Evolutionary conservation across 2,888 invertebrate genomes (phyloP), one percentile per base, ranked within the genome.

Genomic region (Sericinus montela): DNA sequence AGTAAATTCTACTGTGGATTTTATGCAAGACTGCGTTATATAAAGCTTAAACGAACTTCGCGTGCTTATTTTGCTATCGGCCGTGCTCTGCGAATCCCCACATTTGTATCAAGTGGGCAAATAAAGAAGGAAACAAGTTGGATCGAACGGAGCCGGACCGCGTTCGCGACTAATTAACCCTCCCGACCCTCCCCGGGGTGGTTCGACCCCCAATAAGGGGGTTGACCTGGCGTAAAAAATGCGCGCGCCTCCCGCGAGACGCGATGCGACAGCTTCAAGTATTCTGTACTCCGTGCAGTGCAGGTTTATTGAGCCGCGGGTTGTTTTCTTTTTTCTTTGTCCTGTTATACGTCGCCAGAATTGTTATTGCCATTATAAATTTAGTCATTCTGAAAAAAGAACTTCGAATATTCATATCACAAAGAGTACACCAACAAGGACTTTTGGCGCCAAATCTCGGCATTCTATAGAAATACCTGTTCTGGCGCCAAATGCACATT

Each of bases 131-230:
- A 85, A 84, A 80, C 82, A 82, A 87, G 84, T 81, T 84, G 80
- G 86, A 83, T 84, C 78, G 84, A 84, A 83, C 77, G 77, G 76
- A 75, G 80, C 77, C 71, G 80, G 82, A 78, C 83, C 80, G 80
- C 78, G 82, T 78, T 83, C 78, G 83, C 86, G 87, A 87, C 87
- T 87, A 87, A 87, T 87, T 87, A 86, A 85, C 81, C 83, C 79
- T 56, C 78, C 76, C 73, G 52, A 55, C 52, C 54, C 48, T 48
- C 49, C 39, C 52, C 44, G 57, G n/a, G 58, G 57, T 63, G 63
- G 60, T 54, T 47, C 59, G 55, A 50, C 65, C 71, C 68, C 67
- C 62, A 15, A 58, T 42, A 57, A 7, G 52, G 45, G 49, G 57
- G 65, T 56, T 63, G 64, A 60, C 61, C 62, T 55, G 57, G 44